These are phyloP conservation scores for Conger conger DNA, from an alignment of 2,113 vertebrate genomes.

Conservation along the genomic window DNA sequence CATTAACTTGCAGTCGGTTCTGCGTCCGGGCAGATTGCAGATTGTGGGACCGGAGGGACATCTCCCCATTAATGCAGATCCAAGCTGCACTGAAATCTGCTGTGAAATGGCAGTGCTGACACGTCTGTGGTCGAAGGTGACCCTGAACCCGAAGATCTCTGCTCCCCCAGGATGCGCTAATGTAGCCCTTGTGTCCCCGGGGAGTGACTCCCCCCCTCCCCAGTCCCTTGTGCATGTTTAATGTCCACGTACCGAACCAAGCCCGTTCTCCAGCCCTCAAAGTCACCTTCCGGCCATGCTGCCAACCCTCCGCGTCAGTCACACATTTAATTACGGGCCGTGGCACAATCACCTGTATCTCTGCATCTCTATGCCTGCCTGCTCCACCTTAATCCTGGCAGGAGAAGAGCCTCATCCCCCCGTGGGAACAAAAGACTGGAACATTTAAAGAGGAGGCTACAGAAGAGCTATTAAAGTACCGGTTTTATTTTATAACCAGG, in stretches of 20 bases:
- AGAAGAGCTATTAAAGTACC: too few species aligned
- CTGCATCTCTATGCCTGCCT: neutral
- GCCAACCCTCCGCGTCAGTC: neutral
- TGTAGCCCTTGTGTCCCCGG: neutral
- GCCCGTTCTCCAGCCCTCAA: neutral
- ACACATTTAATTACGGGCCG: neutral
- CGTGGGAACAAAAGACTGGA: neutral
- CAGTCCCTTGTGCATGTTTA: conserved; percentile 2
- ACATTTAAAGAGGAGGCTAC: neutral
- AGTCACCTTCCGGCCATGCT: neutral
- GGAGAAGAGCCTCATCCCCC: neutral
- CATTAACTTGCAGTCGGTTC: neutral
- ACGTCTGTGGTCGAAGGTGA: conserved; percentile 5
- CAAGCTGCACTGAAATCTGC: neutral
- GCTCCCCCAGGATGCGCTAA: neutral
- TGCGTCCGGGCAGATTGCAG: neutral
- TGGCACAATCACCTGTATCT: neutral
- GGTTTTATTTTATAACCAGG: neutral
- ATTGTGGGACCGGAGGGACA: neutral
- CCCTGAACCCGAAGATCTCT: neutral
- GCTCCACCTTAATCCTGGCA: neutral
- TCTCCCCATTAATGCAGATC: neutral
- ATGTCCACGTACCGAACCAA: neutral
- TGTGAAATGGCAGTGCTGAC: neutral
- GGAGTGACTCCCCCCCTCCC: neutral